phyloP scores from a whole-genome alignment of 2,888 invertebrate species.

The Heteromyza rotundicornis region DNA sequence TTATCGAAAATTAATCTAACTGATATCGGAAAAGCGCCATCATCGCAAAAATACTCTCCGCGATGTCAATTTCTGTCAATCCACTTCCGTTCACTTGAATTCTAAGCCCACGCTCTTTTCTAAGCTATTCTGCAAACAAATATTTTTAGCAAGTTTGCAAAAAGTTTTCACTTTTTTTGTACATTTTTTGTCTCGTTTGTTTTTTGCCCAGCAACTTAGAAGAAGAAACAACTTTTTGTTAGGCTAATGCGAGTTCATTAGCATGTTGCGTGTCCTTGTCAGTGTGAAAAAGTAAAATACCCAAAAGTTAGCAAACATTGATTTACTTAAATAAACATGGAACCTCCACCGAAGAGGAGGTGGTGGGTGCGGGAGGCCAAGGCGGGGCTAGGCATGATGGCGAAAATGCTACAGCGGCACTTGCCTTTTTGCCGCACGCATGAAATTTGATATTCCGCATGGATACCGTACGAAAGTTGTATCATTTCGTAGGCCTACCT shows the following conservation, averaged over 20 bases:
- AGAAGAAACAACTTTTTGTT: too few relatives aligned
- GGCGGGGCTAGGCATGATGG: background rate
- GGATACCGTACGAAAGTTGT: background rate
- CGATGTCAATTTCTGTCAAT: too few relatives aligned
- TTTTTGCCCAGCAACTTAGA: too few relatives aligned
- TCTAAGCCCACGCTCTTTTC: too few relatives aligned
- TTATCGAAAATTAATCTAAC: too few relatives aligned
- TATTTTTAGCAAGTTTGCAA: too few relatives aligned
- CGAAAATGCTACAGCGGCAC: background rate
- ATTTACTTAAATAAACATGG: background rate
- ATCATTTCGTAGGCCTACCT: background rate
- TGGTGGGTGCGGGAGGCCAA: background rate
- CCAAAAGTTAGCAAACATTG: background rate
- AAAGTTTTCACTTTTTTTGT: too few relatives aligned
- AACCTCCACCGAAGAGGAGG: background rate
- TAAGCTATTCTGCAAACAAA: too few relatives aligned
- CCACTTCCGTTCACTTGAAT: too few relatives aligned
- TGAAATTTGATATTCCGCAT: background rate
- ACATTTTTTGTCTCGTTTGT: too few relatives aligned
- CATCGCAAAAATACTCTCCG: too few relatives aligned
- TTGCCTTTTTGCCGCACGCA: background rate
- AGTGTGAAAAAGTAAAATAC: conserved; percentile 1
- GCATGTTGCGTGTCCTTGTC: conserved; percentile 32
- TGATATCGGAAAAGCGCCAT: too few relatives aligned
- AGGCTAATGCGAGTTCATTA: conserved; percentile 46